Percentiles rank a stretch among this genome's conserved stretches.
Conservation (phyloP, 1,140 invertebrate genomes). For the Acromyrmex heyeri region DNA sequence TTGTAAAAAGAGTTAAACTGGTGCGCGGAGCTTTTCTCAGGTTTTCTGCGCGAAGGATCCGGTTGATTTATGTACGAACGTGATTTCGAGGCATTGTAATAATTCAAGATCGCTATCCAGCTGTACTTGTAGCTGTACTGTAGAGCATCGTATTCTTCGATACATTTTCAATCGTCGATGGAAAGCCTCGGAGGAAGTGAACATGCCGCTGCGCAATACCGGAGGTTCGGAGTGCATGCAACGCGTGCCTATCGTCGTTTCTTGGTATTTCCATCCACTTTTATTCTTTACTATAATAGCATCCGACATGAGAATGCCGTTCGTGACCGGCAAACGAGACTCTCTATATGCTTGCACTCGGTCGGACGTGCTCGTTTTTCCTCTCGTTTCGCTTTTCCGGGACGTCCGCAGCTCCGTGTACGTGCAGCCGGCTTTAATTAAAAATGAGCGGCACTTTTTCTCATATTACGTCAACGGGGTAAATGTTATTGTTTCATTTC, state of each 20-base stretch:
- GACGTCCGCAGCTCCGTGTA: slow-evolving; percentile 51
- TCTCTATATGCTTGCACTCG: slow-evolving; percentile 45
- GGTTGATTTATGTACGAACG: slow-evolving; percentile 30
- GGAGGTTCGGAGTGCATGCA: slow-evolving; percentile 38
- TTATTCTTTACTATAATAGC: slow-evolving; percentile 67
- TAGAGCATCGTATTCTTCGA: slow-evolving; percentile 25
- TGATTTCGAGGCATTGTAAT: slow-evolving; percentile 41
- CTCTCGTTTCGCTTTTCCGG: slow-evolving; percentile 58
- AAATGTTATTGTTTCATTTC: slow-evolving; percentile 63
- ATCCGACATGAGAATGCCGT: slow-evolving; percentile 61
- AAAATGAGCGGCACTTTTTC: slow-evolving; percentile 62
- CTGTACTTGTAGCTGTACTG: neutral
- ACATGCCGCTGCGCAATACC: slow-evolving; percentile 14
- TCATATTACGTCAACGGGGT: slow-evolving; percentile 59
- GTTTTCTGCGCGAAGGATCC: neutral
- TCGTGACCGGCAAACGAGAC: slow-evolving; percentile 64
- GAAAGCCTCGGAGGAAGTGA: slow-evolving; percentile 23
- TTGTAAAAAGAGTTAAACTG: neutral
- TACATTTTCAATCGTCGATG: slow-evolving; percentile 30
- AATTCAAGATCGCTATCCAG: slow-evolving; percentile 41
- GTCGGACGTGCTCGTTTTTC: slow-evolving; percentile 60
- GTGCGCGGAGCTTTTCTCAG: slow-evolving; percentile 9
- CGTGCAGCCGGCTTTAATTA: slow-evolving; percentile 63
- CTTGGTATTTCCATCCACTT: slow-evolving; percentile 65
- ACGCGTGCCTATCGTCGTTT: slow-evolving; percentile 62